Evolutionary conservation across 2,113 vertebrate species (phyloP).

Genomic region (Regulus satrapa): DNA sequence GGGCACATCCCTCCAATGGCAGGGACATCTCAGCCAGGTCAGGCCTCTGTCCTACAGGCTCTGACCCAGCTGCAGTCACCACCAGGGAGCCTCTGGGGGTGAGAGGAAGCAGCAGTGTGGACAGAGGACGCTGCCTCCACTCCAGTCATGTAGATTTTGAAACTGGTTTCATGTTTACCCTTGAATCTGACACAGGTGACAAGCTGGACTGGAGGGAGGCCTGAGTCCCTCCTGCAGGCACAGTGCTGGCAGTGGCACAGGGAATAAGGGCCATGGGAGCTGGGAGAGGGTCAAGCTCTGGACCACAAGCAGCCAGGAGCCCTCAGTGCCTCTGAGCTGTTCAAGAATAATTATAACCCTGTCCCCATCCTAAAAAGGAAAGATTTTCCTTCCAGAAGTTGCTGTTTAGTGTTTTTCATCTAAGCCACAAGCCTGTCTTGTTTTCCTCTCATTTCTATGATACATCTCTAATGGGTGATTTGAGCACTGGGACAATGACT

Average conservation of each 20-base stretch:
- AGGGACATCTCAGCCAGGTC: not conserved
- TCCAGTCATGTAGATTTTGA: not conserved
- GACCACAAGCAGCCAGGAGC: not conserved
- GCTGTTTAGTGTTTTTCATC: not conserved
- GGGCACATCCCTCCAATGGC: rapidly evolving
- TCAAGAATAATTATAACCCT: not conserved
- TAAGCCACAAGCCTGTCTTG: not conserved
- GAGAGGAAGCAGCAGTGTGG: not conserved
- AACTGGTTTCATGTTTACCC: not conserved
- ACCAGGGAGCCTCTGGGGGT: rapidly evolving
- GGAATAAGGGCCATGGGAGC: rapidly evolving
- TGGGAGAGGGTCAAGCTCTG: rapidly evolving
- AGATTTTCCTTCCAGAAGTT: not conserved
- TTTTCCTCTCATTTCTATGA: not conserved
- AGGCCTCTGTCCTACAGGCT: not conserved
- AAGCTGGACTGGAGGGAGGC: not conserved
- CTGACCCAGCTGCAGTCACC: not conserved
- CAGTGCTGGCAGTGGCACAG: rapidly evolving
- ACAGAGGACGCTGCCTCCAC: rapidly evolving
- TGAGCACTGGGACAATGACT: not conserved
- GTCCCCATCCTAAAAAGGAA: not conserved
- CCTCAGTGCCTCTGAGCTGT: not conserved
- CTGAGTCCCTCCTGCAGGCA: not conserved
- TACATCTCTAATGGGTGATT: not conserved
- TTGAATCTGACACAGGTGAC: rapidly evolving